These are phyloP conservation scores for Sipha flava DNA, from an alignment of 1,140 invertebrate species.

Conservation along the genomic window DNA sequence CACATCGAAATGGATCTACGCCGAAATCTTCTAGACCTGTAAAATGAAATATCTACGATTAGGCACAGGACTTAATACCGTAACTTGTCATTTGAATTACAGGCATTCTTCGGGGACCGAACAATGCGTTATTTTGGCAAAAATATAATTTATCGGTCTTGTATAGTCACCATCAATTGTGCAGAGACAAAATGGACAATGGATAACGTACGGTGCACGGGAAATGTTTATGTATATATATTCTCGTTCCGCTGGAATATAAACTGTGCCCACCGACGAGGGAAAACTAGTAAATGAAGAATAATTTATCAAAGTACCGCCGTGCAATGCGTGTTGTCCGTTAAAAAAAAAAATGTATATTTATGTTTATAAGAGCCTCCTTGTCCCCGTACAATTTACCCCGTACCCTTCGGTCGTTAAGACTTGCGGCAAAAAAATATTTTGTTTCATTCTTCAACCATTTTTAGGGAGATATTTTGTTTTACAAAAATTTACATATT, in stretches of 20 bases:
- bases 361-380: background rate
- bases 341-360: too few species aligned
- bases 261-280: background rate
- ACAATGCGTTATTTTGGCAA: background rate
- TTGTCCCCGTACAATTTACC: background rate
- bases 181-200: background rate
- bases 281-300: background rate
- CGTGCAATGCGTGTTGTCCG: background rate
- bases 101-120: background rate
- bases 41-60: background rate
- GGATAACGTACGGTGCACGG: background rate
- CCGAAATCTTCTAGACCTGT: too few species aligned
- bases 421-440: background rate
- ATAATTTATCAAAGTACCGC: slow-evolving; percentile 4
- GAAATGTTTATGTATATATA: background rate
- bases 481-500: background rate
- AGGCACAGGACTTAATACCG: background rate
- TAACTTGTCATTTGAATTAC: background rate
- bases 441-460: too few species aligned
- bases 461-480: background rate
- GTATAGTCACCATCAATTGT: background rate
- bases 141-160: background rate
- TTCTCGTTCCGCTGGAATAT: background rate
- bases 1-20: too few species aligned
- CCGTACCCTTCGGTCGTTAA: background rate